A percentile compares a stretch with the other conserved stretches of the same genome.
Evolutionary conservation across 1,140 invertebrate species (phyloP).

Genomic region (Geopemphigus sp.): DNA sequence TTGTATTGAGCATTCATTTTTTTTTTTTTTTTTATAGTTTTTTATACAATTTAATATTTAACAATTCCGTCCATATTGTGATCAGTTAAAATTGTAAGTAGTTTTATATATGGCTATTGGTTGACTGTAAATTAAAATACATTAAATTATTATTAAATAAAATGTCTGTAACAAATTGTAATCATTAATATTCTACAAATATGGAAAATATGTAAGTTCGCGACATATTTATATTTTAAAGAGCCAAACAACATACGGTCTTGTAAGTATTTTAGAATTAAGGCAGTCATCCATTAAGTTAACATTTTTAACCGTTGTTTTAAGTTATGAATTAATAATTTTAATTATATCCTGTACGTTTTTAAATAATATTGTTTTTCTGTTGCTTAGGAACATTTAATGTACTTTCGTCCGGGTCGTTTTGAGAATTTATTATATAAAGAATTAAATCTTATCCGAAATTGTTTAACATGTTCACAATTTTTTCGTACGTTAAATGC

Average conservation of each 20-base stretch:
- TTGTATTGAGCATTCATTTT: not conserved
- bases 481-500: no score
- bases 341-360: not conserved
- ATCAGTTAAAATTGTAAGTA: constrained; percentile 4
- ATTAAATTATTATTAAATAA: no score
- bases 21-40: not conserved
- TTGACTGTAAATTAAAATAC: not conserved
- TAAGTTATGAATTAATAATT: not conserved
- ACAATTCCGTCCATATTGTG: constrained; percentile 44
- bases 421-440: no score
- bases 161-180: no score
- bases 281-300: not conserved
- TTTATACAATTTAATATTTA: not conserved
- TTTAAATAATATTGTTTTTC: no score
- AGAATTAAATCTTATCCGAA: no score
- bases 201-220: no score
- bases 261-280: not conserved
- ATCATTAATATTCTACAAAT: no score
- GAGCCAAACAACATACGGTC: not conserved
- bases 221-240: not conserved
- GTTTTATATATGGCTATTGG: not conserved
- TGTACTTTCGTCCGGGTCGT: no score
- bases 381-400: no score
- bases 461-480: no score
- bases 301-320: not conserved